A percentile compares a stretch with the other conserved stretches of the same genome.
phyloP scores from a whole-genome alignment of 2,888 invertebrate genomes.

The Andrena trimmerana region DNA sequence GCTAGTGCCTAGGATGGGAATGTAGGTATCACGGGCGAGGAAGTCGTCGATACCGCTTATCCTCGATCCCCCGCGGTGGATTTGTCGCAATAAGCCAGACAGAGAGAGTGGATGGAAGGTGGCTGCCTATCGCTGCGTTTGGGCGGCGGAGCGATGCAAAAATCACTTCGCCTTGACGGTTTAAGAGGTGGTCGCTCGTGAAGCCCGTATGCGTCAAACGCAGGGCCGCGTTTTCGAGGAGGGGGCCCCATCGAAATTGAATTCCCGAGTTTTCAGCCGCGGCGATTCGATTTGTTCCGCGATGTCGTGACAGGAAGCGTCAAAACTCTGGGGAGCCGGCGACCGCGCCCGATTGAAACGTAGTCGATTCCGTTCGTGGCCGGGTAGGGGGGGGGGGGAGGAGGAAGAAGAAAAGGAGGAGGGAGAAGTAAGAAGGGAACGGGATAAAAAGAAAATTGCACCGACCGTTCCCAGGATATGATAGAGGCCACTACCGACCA shows the following conservation, averaged over 20 bases:
- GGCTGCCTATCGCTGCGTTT: constrained; percentile 3
- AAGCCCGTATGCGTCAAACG: constrained; percentile 54
- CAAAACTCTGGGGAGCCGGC: constrained; percentile 31
- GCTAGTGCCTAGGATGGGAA: too few relatives aligned
- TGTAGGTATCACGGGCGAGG: background rate
- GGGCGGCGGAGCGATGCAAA: constrained; percentile 18
- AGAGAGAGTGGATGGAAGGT: background rate
- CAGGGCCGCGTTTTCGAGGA: constrained; percentile 46
- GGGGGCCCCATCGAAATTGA: constrained; percentile 60
- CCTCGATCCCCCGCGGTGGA: background rate
- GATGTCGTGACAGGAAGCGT: constrained; percentile 59
- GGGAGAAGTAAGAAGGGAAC: background rate
- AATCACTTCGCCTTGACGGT: constrained; percentile 42
- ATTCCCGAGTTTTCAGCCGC: constrained; percentile 63
- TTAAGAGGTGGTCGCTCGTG: constrained; percentile 21
- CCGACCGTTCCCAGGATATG: constrained; percentile 33
- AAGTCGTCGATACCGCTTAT: constrained; percentile 22
- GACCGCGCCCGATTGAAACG: constrained; percentile 8
- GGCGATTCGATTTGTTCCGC: constrained; percentile 65
- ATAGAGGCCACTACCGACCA: background rate
- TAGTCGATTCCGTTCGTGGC: constrained; percentile 5
- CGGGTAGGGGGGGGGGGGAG: background rate
- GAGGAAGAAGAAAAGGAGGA: background rate
- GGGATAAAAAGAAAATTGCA: constrained; percentile 30
- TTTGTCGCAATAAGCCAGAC: constrained; percentile 24